A percentile compares a stretch with the other conserved stretches of the same genome.
phyloP scores from a whole-genome alignment of 2,888 invertebrate species.

The Liodrosophila aerea region DNA sequence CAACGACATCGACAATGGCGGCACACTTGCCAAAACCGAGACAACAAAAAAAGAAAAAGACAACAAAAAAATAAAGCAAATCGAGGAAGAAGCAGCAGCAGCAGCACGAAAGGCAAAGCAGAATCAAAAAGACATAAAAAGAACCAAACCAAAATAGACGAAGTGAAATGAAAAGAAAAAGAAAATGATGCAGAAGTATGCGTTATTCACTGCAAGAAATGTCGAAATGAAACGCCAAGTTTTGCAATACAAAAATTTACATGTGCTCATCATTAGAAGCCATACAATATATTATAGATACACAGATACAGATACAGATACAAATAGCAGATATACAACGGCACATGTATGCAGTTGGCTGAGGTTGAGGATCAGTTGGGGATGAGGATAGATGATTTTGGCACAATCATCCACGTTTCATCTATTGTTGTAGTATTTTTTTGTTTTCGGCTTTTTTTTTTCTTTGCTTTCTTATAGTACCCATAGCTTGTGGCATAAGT shows the following conservation, averaged over 20 bases:
- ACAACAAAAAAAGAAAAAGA: conserved; percentile 12
- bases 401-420: conserved; percentile 72
- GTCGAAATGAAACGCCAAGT: conserved; percentile 73
- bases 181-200: conserved; percentile 47
- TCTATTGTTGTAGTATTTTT: conserved; percentile 63
- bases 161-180: conserved; percentile 28
- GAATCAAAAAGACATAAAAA: neutral
- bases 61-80: conserved; percentile 12
- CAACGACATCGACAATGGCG: conserved; percentile 62
- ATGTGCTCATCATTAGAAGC: conserved; percentile 73
- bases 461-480: conserved; percentile 20
- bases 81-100: conserved; percentile 18
- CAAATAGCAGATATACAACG: conserved; percentile 14
- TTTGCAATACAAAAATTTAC: conserved; percentile 73
- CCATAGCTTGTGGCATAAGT: conserved; percentile 66
- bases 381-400: conserved; percentile 38
- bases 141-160: conserved; percentile 43
- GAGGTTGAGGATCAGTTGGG: conserved; percentile 8
- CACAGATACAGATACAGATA: conserved; percentile 15
- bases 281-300: neutral
- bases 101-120: conserved; percentile 4
- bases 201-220: conserved; percentile 73
- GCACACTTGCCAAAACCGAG: conserved; percentile 58
- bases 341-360: conserved; percentile 11
- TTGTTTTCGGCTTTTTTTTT: neutral